A percentile compares a stretch with the other conserved stretches of the same genome.
Evolutionary conservation across 2,113 vertebrate genomes (phyloP).

Genomic region (Dipodomys stephensi): DNA sequence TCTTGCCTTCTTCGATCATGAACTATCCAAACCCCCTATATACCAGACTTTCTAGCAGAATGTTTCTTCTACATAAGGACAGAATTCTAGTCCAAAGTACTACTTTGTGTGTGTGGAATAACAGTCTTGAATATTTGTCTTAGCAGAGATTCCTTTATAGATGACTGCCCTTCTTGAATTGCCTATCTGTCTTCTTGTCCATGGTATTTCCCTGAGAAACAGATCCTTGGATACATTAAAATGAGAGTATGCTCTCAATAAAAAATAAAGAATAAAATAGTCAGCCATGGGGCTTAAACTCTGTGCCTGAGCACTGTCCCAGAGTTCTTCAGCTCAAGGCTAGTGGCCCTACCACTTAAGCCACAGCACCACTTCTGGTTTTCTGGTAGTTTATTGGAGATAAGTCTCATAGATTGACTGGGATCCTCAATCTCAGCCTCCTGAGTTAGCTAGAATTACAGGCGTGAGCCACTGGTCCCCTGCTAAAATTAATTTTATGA

Average conservation of each 20-base stretch:
- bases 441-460: too few relatives aligned
- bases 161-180: background rate
- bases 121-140: conserved; percentile 25
- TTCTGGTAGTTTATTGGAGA: too few relatives aligned
- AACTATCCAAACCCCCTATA: background rate
- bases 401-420: too few relatives aligned
- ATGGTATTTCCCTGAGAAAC: background rate
- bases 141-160: background rate
- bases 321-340: too few relatives aligned
- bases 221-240: background rate
- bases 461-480: too few relatives aligned
- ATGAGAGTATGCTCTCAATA: background rate
- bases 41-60: background rate
- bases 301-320: too few relatives aligned
- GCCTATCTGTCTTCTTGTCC: background rate
- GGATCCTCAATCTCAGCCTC: too few relatives aligned
- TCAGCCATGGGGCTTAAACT: too few relatives aligned
- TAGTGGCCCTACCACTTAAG: too few relatives aligned
- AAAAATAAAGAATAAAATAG: background rate
- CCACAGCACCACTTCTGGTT: too few relatives aligned
- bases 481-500: background rate
- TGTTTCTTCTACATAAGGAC: background rate
- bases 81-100: conserved; percentile 12
- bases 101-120: background rate
- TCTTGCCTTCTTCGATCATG: background rate